phyloP scores from a whole-genome alignment of 2,797 vertebrate species.

The Carduelis carduelis region DNA sequence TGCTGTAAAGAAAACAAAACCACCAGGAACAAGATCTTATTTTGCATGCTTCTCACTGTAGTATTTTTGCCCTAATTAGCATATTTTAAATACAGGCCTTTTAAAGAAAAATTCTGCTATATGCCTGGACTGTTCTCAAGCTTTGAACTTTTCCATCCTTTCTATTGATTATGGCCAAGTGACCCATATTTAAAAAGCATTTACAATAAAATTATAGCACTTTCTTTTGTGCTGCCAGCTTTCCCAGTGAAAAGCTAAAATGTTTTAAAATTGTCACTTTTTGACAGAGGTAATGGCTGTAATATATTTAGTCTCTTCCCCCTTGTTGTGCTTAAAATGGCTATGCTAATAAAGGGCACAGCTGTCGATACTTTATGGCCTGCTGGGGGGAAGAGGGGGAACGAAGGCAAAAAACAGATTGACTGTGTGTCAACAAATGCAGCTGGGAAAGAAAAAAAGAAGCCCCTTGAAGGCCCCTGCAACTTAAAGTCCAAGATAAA shows the following conservation, averaged over 20 bases:
- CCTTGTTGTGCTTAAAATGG: conserved; percentile 74
- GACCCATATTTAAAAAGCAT: conserved; percentile 88
- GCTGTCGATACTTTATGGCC: conserved; percentile 96
- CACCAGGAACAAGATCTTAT: conserved; percentile 47
- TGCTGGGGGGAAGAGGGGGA: conserved; percentile 73
- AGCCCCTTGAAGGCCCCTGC: conserved; percentile 80
- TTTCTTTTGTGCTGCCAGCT: conserved; percentile 73
- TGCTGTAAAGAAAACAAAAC: conserved; percentile 77
- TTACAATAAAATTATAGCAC: conserved; percentile 84
- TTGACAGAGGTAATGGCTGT: conserved; percentile 87
- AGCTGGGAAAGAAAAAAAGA: conserved; percentile 88
- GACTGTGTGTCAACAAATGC: conserved; percentile 97
- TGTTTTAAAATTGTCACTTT: conserved; percentile 91
- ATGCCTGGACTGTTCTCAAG: conserved; percentile 41
- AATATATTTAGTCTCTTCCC: conserved; percentile 85
- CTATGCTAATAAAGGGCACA: conserved; percentile 93
- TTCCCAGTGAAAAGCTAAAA: conserved; percentile 81
- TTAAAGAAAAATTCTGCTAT: neutral
- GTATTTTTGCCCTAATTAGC: conserved; percentile 60
- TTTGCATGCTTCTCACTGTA: conserved; percentile 13
- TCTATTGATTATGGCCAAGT: conserved; percentile 64
- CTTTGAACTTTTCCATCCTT: conserved; percentile 58
- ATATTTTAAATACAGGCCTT: conserved; percentile 69
- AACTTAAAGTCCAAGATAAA: conserved; percentile 78
- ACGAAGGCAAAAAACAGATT: conserved; percentile 82